phyloP scores from a whole-genome alignment of 2,113 vertebrate genomes.

The Lipotes vexillifer region DNA sequence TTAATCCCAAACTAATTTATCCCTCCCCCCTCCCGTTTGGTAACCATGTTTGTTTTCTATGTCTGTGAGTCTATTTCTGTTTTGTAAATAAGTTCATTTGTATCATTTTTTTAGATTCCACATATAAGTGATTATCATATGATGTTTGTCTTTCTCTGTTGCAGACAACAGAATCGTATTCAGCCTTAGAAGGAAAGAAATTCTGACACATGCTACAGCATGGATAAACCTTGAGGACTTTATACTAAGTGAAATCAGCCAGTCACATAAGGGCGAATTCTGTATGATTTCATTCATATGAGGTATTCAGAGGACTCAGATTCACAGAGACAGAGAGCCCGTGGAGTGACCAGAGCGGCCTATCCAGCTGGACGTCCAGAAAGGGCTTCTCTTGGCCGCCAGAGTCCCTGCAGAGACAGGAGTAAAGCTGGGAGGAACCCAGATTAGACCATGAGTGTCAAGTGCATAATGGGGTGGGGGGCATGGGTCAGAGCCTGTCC shows the following conservation, averaged over 20 bases:
- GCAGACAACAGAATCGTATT: not conserved
- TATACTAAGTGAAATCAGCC: not conserved
- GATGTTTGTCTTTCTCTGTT: not conserved
- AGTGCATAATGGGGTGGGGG: too few species aligned
- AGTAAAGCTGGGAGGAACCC: not conserved
- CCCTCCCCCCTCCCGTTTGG: not conserved
- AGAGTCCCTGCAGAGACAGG: not conserved
- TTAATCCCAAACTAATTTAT: not conserved
- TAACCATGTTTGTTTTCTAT: not conserved
- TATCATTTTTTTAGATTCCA: not conserved
- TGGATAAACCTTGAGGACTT: not conserved
- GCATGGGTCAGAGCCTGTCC: not conserved
- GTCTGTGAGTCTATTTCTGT: not conserved
- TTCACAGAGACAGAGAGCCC: not conserved
- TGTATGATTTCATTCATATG: too few species aligned
- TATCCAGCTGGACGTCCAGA: not conserved
- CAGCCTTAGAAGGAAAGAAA: not conserved
- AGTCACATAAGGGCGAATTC: not conserved
- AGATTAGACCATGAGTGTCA: rapidly evolving
- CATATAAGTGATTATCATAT: not conserved
- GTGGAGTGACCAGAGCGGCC: not conserved
- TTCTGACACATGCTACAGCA: rapidly evolving
- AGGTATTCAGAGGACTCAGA: not conserved
- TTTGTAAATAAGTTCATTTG: not conserved
- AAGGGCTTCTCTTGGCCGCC: not conserved